A percentile compares a stretch with the other conserved stretches of the same genome.
phyloP scores from a whole-genome alignment of 2,113 vertebrate genomes.

The Lepus europaeus region DNA sequence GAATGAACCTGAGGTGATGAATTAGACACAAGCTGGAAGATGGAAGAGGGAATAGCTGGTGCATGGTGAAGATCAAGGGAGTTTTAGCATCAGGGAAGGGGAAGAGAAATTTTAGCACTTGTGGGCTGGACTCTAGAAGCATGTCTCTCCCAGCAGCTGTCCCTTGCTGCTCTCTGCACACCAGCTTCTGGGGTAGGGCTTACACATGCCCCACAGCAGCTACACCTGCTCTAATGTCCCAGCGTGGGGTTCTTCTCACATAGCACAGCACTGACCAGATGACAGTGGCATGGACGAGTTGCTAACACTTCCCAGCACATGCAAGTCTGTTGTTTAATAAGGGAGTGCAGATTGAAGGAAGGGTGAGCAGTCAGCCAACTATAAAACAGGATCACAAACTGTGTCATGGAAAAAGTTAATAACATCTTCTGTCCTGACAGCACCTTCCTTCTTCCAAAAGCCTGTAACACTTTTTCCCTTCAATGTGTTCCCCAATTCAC shows the following conservation, averaged over 20 bases:
- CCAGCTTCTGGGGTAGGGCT: background rate
- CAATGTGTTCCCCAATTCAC: background rate
- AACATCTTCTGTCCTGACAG: background rate
- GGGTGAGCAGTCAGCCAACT: background rate
- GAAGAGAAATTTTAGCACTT: background rate
- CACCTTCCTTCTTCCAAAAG: conserved; percentile 40
- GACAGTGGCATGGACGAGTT: background rate
- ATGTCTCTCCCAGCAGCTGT: background rate
- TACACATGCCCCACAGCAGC: background rate
- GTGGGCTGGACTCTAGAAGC: background rate
- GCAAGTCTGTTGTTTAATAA: conserved; percentile 54
- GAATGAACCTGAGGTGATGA: conserved; percentile 5
- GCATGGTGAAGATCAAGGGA: background rate
- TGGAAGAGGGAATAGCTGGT: background rate
- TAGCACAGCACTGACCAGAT: background rate
- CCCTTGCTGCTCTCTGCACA: background rate
- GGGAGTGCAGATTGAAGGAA: background rate
- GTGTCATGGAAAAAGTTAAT: background rate
- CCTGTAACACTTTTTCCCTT: background rate
- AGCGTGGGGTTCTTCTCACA: background rate
- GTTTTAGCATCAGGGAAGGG: background rate
- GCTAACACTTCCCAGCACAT: conserved; percentile 6
- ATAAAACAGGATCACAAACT: conserved; percentile 47
- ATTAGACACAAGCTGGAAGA: background rate
- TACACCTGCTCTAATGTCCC: background rate